These are phyloP conservation scores for Nebria brevicollis DNA, from an alignment of 2,888 invertebrate species.

Conservation along the genomic window DNA sequence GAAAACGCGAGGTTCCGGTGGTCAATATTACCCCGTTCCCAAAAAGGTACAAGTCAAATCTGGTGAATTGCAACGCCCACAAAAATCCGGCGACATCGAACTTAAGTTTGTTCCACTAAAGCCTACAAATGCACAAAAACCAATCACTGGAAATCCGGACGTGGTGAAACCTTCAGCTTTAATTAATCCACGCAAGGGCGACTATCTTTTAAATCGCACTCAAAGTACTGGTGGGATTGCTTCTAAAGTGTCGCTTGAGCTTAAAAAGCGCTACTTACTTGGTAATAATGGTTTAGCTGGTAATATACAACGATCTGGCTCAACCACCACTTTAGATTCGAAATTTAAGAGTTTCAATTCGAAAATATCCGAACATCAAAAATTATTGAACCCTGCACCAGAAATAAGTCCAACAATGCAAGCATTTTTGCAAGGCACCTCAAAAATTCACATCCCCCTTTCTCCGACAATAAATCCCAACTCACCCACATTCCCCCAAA, in stretches of 20 bases:
- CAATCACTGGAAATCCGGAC: slow-evolving; percentile 45
- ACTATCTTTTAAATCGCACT: slow-evolving; percentile 82
- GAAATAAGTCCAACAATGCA: slow-evolving; percentile 77
- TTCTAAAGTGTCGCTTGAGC: slow-evolving; percentile 85
- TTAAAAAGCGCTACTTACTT: slow-evolving; percentile 85
- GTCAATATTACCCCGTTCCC: slow-evolving; percentile 58
- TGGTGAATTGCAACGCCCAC: slow-evolving; percentile 63
- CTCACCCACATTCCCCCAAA: slow-evolving; percentile 32
- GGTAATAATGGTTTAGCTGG: slow-evolving; percentile 75
- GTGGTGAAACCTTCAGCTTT: slow-evolving; percentile 59
- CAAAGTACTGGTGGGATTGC: slow-evolving; percentile 90
- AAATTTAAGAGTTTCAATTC: slow-evolving; percentile 86
- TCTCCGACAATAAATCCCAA: slow-evolving; percentile 54
- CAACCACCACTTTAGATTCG: slow-evolving; percentile 84
- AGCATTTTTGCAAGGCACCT: slow-evolving; percentile 69
- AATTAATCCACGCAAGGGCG: slow-evolving; percentile 72
- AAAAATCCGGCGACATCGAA: slow-evolving; percentile 57
- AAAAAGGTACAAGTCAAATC: slow-evolving; percentile 72
- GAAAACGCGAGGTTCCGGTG: slow-evolving; percentile 63
- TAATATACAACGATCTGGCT: slow-evolving; percentile 82
- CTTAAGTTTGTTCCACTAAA: slow-evolving; percentile 61
- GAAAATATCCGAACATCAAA: slow-evolving; percentile 89
- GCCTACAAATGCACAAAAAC: slow-evolving; percentile 53
- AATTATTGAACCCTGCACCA: slow-evolving; percentile 81
- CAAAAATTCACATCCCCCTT: slow-evolving; percentile 60